Conservation (phyloP, 1,140 invertebrate species). For the Babylonia areolata region DNA sequence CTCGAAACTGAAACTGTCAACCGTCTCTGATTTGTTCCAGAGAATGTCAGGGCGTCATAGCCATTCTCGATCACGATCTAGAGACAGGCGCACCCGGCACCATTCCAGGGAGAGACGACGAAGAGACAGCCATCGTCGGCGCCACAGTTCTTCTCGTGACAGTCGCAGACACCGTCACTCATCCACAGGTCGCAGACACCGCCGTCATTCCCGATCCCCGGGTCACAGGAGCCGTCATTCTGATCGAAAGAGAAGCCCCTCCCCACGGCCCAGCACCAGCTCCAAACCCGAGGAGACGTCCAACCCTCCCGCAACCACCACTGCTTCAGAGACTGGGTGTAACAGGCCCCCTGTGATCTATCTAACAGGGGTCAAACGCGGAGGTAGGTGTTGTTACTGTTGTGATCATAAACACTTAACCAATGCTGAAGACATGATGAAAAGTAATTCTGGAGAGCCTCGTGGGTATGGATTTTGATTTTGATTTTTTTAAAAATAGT, state of each 20-base stretch:
- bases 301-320: neutral
- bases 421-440: no score
- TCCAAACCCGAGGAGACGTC: neutral
- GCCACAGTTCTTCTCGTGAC: neutral
- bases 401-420: no score
- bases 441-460: no score
- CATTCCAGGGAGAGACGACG: neutral
- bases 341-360: neutral
- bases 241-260: neutral
- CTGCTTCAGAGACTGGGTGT: neutral
- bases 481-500: no score
- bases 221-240: neutral
- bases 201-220: neutral
- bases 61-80: slow-evolving; percentile 5
- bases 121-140: neutral
- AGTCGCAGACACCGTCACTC: neutral
- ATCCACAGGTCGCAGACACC: neutral
- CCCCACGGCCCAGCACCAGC: neutral
- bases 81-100: neutral
- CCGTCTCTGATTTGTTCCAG: slow-evolving; percentile 3
- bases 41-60: neutral
- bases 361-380: neutral
- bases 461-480: no score
- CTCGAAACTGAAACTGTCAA: no score
- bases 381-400: no score